phyloP scores from a whole-genome alignment of 2,888 invertebrate genomes.

The Hoplodrina blanda region DNA sequence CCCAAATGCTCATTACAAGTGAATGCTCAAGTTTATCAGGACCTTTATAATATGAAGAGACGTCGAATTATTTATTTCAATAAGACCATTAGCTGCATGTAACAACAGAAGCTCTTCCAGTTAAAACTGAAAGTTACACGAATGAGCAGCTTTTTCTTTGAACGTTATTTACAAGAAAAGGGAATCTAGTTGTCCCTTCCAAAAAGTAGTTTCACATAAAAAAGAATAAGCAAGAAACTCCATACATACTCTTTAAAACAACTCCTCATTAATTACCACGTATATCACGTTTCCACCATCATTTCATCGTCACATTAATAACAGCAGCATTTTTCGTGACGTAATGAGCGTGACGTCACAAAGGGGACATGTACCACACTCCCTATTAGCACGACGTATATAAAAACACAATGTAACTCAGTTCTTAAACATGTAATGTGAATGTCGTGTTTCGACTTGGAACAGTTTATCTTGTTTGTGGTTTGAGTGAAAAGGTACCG shows the following conservation, averaged over 20 bases:
- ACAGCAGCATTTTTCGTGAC: constrained; percentile 13
- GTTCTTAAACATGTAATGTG: constrained; percentile 44
- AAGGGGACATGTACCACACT: constrained; percentile 13
- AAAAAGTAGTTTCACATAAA: too few relatives aligned
- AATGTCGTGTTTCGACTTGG: constrained; percentile 33
- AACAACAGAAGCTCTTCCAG: too few relatives aligned
- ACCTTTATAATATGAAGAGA: too few relatives aligned
- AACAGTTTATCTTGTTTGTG: constrained; percentile 31
- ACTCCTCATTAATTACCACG: neutral
- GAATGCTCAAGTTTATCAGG: too few relatives aligned
- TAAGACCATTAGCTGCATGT: too few relatives aligned
- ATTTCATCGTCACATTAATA: constrained; percentile 7
- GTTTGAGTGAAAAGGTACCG: constrained; percentile 10
- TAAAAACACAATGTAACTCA: constrained; percentile 46
- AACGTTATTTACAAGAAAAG: too few relatives aligned
- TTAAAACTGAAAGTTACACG: too few relatives aligned
- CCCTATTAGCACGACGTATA: constrained; percentile 40
- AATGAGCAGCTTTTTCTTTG: too few relatives aligned
- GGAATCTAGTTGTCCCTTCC: neutral
- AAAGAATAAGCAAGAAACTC: too few relatives aligned
- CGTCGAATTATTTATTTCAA: too few relatives aligned
- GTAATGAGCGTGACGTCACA: constrained; percentile 39
- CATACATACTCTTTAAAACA: neutral
- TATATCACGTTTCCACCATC: neutral
- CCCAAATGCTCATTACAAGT: too few relatives aligned